Evolutionary conservation across 2,888 invertebrate species (phyloP).

Genomic region (Poecilobothrus nobilitatus): DNA sequence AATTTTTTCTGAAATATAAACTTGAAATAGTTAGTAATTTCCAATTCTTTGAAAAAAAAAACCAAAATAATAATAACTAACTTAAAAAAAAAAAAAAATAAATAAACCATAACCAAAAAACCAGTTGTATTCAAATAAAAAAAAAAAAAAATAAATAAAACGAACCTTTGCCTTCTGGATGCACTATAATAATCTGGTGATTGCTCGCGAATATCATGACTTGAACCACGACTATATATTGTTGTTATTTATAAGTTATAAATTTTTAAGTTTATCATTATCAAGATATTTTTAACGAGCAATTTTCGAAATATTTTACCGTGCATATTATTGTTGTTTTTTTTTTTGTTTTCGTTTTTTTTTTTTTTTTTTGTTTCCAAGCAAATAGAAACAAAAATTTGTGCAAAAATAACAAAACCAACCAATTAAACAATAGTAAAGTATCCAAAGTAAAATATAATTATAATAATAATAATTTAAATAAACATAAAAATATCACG

Average conservation of each 20-base stretch:
- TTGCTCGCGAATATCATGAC: constrained; percentile 64
- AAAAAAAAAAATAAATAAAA: constrained; percentile 29
- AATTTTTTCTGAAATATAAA: no score
- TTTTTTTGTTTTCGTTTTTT: no score
- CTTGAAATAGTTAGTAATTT: no score
- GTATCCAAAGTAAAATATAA: background rate
- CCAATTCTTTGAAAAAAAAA: no score
- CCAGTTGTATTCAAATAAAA: no score
- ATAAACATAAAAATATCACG: background rate
- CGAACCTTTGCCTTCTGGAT: constrained; percentile 69
- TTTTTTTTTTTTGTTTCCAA: background rate
- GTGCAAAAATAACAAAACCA: background rate
- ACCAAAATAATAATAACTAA: no score
- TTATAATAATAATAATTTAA: no score
- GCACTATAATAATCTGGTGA: constrained; percentile 65
- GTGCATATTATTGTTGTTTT: background rate
- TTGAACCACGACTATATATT: constrained; percentile 57
- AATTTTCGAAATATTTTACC: background rate
- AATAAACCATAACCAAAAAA: no score
- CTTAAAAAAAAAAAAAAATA: no score
- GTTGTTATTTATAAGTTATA: constrained; percentile 5
- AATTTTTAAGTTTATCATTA: background rate
- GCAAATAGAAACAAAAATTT: background rate
- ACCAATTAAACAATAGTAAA: no score
- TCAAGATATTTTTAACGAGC: background rate